A percentile compares a stretch with the other conserved stretches of the same genome.
phyloP scores from a whole-genome alignment of 2,888 invertebrate genomes.

The Drepana falcataria region DNA sequence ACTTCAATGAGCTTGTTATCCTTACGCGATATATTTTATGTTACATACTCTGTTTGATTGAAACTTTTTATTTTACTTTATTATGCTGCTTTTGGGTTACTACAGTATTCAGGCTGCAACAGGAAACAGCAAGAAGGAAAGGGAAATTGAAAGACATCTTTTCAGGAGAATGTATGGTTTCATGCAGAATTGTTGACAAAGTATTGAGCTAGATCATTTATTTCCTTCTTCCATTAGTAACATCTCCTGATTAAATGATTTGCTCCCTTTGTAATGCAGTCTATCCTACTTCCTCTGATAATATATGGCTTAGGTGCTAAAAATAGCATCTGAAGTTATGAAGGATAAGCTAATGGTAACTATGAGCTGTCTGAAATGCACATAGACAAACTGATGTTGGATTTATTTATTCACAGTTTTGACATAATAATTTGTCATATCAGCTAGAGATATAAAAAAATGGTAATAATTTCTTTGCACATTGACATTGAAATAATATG shows the following conservation, averaged over 20 bases:
- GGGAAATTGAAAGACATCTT: slow-evolving; percentile 92
- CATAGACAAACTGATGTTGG: not conserved
- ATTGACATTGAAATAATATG: too few species aligned
- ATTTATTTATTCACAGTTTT: not conserved
- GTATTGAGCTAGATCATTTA: slow-evolving; percentile 67
- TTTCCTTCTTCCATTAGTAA: slow-evolving; percentile 46
- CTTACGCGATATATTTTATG: slow-evolving; percentile 65
- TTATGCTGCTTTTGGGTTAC: slow-evolving; percentile 83
- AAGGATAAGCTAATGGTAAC: slow-evolving; percentile 17
- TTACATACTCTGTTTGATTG: slow-evolving; percentile 76
- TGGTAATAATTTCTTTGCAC: too few species aligned
- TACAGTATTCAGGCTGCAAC: slow-evolving; percentile 87
- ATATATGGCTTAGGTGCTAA: slow-evolving; percentile 25
- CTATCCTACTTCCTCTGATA: slow-evolving; percentile 16
- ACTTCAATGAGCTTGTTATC: slow-evolving; percentile 65
- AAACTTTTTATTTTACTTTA: slow-evolving; percentile 74
- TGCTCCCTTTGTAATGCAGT: slow-evolving; percentile 10
- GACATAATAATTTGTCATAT: too few species aligned
- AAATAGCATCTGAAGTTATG: slow-evolving; percentile 27
- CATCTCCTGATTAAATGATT: slow-evolving; percentile 27
- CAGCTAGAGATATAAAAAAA: too few species aligned
- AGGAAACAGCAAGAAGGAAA: slow-evolving; percentile 88
- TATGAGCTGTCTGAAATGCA: slow-evolving; percentile 10
- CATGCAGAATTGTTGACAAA: slow-evolving; percentile 65
- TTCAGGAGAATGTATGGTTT: slow-evolving; percentile 89